These are phyloP conservation scores for Proisotoma minuta DNA, from an alignment of 2,888 invertebrate genomes.

Conservation along the genomic window DNA sequence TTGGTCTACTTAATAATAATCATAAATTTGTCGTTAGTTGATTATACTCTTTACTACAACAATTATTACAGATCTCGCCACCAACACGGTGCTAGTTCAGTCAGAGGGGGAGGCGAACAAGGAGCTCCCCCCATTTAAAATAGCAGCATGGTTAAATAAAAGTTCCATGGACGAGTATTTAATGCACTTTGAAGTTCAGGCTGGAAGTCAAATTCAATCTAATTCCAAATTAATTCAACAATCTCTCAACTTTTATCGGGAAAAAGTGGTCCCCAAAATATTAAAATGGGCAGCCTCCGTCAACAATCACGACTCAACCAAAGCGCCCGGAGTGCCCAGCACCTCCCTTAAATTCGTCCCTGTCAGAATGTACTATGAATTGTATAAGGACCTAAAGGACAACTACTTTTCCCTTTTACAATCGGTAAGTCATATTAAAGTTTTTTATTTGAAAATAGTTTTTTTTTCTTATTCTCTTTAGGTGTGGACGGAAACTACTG, in stretches of 20 bases:
- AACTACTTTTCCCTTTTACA: slow-evolving; percentile 73
- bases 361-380: slow-evolving; percentile 63
- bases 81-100: too few species aligned
- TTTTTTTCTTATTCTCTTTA: slow-evolving; percentile 48
- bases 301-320: background rate
- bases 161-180: background rate
- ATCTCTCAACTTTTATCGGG: slow-evolving; percentile 56
- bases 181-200: background rate
- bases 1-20: background rate
- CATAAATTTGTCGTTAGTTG: background rate
- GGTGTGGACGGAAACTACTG: slow-evolving; percentile 89
- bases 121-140: background rate
- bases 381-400: slow-evolving; percentile 69
- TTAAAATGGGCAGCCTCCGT: slow-evolving; percentile 58
- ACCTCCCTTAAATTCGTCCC: slow-evolving; percentile 64
- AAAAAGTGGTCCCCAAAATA: slow-evolving; percentile 59
- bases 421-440: slow-evolving; percentile 55
- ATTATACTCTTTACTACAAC: background rate
- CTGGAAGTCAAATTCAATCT: background rate
- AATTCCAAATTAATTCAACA: slow-evolving; percentile 18
- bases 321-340: slow-evolving; percentile 22
- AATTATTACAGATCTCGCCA: background rate
- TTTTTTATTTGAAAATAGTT: background rate
- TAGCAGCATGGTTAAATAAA: background rate
- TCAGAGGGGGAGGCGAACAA: background rate